phyloP scores from a whole-genome alignment of 2,888 invertebrate genomes.

The Ellobium chinense region DNA sequence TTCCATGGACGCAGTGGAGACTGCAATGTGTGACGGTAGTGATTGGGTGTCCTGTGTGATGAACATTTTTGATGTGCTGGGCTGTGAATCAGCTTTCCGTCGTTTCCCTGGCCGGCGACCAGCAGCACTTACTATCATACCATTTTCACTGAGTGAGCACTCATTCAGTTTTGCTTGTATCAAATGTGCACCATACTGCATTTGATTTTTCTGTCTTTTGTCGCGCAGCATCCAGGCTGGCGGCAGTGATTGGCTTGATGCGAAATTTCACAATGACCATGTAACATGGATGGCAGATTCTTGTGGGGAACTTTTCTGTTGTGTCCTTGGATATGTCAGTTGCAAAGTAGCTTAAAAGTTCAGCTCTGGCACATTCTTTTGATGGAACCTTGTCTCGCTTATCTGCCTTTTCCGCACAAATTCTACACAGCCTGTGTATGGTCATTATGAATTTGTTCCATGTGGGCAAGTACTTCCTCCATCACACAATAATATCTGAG shows the following conservation, averaged over 20 bases:
- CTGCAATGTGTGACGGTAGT: not conserved
- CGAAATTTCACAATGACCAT: not conserved
- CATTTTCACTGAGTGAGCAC: not conserved
- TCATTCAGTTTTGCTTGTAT: not conserved
- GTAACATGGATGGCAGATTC: not conserved
- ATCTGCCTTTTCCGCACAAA: not conserved
- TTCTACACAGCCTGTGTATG: not conserved
- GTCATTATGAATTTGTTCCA: not conserved
- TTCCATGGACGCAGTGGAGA: not conserved
- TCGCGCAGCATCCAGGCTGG: not conserved
- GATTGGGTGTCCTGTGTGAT: not conserved
- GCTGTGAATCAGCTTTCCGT: not conserved
- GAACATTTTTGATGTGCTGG: not conserved
- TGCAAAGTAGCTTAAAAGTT: not conserved
- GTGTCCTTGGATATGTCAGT: not conserved
- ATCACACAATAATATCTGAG: not conserved
- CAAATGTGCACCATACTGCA: not conserved
- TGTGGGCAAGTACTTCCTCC: not conserved
- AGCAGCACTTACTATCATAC: not conserved
- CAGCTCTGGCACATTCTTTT: not conserved
- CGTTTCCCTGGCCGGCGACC: not conserved
- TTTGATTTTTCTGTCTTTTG: not conserved
- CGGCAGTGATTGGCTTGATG: not conserved
- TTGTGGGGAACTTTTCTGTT: not conserved
- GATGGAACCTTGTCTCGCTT: not conserved